Evolutionary conservation across 2,888 invertebrate genomes (phyloP).

Genomic region (Matsumyia berberina): DNA sequence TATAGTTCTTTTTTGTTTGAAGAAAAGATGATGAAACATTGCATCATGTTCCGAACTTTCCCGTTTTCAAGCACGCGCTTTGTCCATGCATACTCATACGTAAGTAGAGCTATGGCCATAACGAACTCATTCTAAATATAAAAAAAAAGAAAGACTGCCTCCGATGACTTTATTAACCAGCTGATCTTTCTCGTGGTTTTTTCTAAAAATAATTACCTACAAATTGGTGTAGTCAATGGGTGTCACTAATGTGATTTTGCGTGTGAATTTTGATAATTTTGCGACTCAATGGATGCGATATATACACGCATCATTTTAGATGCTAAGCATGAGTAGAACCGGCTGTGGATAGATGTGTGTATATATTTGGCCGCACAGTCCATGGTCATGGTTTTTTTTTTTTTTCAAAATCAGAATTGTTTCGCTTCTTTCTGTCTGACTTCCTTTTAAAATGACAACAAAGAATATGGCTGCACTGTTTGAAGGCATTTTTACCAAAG

Average conservation of each 20-base stretch:
- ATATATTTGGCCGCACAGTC: background rate
- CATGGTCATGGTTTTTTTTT: conserved; percentile 12
- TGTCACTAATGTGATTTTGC: conserved; percentile 33
- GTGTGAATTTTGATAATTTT: conserved; percentile 32
- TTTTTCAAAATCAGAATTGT: background rate
- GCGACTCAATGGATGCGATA: conserved; percentile 13
- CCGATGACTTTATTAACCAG: conserved; percentile 53
- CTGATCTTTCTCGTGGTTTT: conserved; percentile 48
- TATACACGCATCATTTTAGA: background rate
- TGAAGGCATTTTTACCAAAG: background rate
- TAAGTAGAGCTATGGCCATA: conserved; percentile 7
- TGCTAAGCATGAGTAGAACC: conserved; percentile 6
- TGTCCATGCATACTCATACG: background rate
- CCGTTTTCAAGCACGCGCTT: conserved; percentile 40
- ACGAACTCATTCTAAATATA: conserved; percentile 42
- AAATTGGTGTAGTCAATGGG: conserved; percentile 39
- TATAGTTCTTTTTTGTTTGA: background rate
- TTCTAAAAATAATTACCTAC: conserved; percentile 42
- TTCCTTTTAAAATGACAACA: background rate
- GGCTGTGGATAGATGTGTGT: background rate
- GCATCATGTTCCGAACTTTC: conserved; percentile 59
- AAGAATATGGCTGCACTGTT: no score
- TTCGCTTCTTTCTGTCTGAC: background rate
- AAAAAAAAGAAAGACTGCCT: conserved; percentile 17
- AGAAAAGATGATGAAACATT: conserved; percentile 68